phyloP scores from a whole-genome alignment of 2,797 vertebrate genomes.

The Iguana delicatissima region DNA sequence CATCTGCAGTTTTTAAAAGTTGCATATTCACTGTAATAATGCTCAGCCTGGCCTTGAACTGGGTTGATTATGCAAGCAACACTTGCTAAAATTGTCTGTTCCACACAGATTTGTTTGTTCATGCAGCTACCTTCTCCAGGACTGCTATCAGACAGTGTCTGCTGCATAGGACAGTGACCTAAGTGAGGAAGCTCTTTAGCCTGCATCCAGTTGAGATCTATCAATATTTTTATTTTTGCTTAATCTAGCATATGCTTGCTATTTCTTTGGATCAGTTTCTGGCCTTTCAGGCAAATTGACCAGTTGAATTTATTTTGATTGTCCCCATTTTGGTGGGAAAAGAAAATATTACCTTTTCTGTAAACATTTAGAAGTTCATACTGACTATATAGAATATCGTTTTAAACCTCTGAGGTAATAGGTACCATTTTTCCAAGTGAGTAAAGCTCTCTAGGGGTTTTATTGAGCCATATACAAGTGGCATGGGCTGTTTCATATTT shows the following conservation, averaged over 20 bases:
- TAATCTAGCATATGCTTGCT: background rate
- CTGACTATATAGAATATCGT: conserved; percentile 42
- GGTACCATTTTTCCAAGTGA: background rate
- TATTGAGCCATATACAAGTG: conserved; percentile 40
- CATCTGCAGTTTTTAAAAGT: background rate
- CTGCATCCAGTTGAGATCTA: conserved; percentile 22
- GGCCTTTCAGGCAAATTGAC: conserved; percentile 13
- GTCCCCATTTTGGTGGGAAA: conserved; percentile 14
- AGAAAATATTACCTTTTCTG: conserved; percentile 13
- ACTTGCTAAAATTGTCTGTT: no score
- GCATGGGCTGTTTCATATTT: conserved; percentile 65
- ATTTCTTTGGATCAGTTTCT: background rate
- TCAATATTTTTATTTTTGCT: background rate
- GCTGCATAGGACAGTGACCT: background rate
- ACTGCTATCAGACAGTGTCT: background rate
- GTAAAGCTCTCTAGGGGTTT: conserved; percentile 44
- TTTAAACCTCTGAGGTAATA: conserved; percentile 42
- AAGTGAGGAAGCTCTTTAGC: background rate
- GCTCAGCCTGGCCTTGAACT: background rate
- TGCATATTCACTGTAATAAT: background rate
- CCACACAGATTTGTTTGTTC: no score
- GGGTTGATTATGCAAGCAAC: no score
- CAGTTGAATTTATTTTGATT: conserved; percentile 11
- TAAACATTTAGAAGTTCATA: background rate
- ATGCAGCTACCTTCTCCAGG: background rate